These are phyloP conservation scores for Columba guinea DNA, from an alignment of 2,797 vertebrate species.

Conservation along the genomic window DNA sequence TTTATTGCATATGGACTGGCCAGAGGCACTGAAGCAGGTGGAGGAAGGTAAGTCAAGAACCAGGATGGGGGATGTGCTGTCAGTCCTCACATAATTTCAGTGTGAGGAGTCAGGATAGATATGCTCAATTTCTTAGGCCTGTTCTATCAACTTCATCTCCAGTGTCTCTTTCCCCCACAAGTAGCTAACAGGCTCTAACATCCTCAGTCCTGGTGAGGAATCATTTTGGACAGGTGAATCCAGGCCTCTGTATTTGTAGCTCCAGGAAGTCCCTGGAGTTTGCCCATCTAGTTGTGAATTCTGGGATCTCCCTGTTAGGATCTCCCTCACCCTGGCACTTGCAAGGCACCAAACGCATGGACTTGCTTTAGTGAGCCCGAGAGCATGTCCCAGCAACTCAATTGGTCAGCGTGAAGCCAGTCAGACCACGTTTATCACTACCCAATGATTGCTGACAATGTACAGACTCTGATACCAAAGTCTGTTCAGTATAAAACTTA, in stretches of 20 bases:
- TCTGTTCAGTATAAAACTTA: background rate
- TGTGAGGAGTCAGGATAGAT: background rate
- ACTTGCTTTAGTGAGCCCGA: background rate
- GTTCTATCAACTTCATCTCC: background rate
- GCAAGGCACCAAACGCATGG: rapidly evolving
- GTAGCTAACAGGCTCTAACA: background rate
- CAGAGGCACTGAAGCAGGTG: background rate
- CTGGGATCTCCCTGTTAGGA: background rate
- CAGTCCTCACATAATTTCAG: background rate
- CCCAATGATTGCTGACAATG: background rate
- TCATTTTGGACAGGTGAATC: background rate
- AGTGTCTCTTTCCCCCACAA: background rate
- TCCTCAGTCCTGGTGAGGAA: background rate
- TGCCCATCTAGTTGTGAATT: background rate
- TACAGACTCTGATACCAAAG: background rate
- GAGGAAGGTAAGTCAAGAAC: background rate
- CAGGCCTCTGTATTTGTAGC: background rate
- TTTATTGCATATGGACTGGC: background rate
- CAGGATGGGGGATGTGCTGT: background rate
- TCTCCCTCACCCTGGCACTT: background rate
- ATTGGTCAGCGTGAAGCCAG: background rate
- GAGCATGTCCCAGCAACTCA: background rate
- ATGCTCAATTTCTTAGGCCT: background rate
- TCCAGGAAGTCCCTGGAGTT: background rate
- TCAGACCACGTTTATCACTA: background rate